Percentiles rank a stretch among this genome's conserved stretches.
phyloP scores from a whole-genome alignment of 2,113 vertebrate species.

The Grammomys surdaster region DNA sequence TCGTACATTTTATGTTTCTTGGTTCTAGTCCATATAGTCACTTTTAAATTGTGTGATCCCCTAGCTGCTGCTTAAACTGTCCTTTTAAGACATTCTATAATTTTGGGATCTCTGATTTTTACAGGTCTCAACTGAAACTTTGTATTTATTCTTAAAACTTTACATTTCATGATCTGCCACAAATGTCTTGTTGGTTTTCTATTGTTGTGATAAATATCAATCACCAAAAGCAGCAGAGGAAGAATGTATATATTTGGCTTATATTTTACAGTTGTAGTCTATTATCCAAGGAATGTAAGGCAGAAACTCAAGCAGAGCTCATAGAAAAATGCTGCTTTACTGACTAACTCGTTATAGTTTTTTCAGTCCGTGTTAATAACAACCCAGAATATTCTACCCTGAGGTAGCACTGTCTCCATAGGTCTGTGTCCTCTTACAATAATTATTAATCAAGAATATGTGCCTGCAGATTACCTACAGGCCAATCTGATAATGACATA shows the following conservation, averaged over 20 bases:
- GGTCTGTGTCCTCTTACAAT: too few species aligned
- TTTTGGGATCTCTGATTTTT: not conserved
- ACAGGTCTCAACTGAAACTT: not conserved
- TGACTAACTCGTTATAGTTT: not conserved
- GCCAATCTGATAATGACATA: not conserved
- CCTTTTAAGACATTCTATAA: not conserved
- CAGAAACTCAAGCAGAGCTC: not conserved
- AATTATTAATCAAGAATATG: not conserved
- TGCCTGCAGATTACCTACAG: not conserved
- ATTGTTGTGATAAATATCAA: not conserved
- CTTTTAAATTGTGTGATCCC: not conserved
- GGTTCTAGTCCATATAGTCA: not conserved
- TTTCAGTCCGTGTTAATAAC: not conserved
- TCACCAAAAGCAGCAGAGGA: not conserved
- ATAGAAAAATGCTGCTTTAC: not conserved
- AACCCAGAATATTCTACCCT: not conserved
- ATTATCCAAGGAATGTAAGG: not conserved
- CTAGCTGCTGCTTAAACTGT: not conserved
- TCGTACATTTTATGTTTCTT: not conserved
- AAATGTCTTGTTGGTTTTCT: not conserved
- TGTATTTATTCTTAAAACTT: not conserved
- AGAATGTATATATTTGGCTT: not conserved
- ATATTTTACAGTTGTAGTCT: not conserved
- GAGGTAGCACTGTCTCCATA: not conserved
- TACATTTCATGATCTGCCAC: not conserved